Evolutionary conservation across 2,113 vertebrate genomes (phyloP), one percentile per base, ranked within the genome.

Genomic region (Etia nguti): DNA sequence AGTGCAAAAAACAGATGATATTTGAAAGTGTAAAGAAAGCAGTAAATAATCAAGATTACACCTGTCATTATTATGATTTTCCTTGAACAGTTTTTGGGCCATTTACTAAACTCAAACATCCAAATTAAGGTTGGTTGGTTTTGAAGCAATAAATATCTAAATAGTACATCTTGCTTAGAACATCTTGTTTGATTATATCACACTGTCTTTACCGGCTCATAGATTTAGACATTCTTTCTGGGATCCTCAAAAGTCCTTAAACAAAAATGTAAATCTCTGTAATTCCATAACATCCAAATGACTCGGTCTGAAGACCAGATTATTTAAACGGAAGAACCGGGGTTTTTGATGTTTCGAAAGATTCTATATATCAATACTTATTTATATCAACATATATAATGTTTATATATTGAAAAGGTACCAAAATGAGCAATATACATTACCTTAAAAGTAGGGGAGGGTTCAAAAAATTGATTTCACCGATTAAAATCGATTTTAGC

Each of bases 391-490:
- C 1, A 10, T 60, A 60, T 10, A 31, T 59, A 59, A 0, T 62
- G 31, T 62, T 11, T 9, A 20, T 6, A 20, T n/a, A n/a, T 34
- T 62, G 2, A 36, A 62, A 11, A 34, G 59, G 29, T 34, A 36
- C 59, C 3, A 31, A 31, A 60, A 31, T 31, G 2, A 60, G 5
- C 26, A 60, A 60, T 60, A 60, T 31, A 15, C 3, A 59, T 59
- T 59, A 15, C 26, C 8, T 59, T 18, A 59, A 55, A 55, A 12
- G 6, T 54, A 2, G 2, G 1, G 9, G 20, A 22, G 52, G 16
- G 16, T 50, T 18, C 9, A 50, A 56, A 56, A 56, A 4, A 8
- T 7, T 24, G 22, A 24, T 56, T 56, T 56, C 0, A 7, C 24
- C 9, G 56, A 59, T 9, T 29, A 7, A 59, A 1, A 59, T 59